These are phyloP conservation scores for Ictalurus furcatus DNA, from an alignment of 2,113 vertebrate species.

Conservation along the genomic window DNA sequence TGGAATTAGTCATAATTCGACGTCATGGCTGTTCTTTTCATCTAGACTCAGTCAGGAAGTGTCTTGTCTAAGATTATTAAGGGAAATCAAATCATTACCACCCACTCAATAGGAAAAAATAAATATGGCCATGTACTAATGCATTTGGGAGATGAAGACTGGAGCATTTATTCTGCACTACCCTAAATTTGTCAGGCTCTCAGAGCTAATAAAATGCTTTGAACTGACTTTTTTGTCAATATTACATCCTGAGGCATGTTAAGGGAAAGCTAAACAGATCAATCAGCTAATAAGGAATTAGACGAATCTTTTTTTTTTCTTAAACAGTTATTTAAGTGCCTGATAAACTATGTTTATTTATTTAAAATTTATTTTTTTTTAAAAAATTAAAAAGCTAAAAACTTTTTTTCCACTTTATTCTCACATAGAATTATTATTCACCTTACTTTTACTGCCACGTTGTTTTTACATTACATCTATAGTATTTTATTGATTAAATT, in stretches of 20 bases:
- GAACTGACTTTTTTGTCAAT: background rate
- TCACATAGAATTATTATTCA: background rate
- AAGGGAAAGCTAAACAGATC: background rate
- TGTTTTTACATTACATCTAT: background rate
- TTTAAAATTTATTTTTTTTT: background rate
- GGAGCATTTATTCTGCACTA: conserved; percentile 58
- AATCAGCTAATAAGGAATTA: background rate
- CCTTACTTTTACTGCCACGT: background rate
- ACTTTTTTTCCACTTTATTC: no score
- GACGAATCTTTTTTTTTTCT: background rate
- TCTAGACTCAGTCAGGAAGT: conserved; percentile 75
- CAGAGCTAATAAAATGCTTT: conserved; percentile 60
- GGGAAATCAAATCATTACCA: conserved; percentile 76
- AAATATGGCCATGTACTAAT: conserved; percentile 71
- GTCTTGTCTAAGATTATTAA: conserved; percentile 63
- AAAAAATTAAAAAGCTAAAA: background rate
- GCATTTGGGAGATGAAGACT: conserved; percentile 59
- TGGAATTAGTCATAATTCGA: conserved; percentile 5
- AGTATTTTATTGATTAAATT: background rate
- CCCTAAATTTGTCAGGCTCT: conserved; percentile 25
- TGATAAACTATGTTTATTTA: background rate
- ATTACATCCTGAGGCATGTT: background rate
- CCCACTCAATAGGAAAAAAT: conserved; percentile 79
- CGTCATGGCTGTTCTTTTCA: conserved; percentile 45
- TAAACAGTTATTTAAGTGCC: no score